Evolutionary conservation across 2,797 vertebrate genomes (phyloP).

Genomic region (Gastrophryne carolinensis): DNA sequence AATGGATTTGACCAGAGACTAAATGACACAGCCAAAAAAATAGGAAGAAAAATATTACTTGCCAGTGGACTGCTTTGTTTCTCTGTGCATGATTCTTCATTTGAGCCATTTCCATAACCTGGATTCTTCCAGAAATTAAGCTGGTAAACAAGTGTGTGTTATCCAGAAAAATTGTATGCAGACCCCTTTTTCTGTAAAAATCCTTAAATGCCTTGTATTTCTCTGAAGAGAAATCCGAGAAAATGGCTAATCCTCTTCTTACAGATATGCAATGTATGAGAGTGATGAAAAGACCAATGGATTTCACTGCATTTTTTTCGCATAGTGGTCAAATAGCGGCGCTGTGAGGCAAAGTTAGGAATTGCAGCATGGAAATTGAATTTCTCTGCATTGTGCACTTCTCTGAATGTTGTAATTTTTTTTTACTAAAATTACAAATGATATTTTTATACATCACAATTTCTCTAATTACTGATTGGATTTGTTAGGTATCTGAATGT

Average conservation of each 20-base stretch:
- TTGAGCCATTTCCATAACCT: background rate
- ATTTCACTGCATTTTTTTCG: background rate
- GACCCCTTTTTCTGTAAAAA: background rate
- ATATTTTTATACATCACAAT: too few species aligned
- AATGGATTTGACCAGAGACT: constrained; percentile 27
- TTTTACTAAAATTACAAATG: too few species aligned
- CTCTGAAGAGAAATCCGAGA: background rate
- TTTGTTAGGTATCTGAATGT: too few species aligned
- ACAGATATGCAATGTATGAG: constrained; percentile 23
- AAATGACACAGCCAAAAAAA: constrained; percentile 23
- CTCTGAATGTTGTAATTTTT: too few species aligned
- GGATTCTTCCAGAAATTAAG: background rate
- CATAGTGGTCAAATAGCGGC: constrained; percentile 22
- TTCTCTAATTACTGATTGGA: too few species aligned
- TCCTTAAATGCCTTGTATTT: background rate
- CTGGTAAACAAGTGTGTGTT: background rate
- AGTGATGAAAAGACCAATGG: background rate
- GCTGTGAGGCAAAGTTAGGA: constrained; percentile 24
- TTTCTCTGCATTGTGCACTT: too few species aligned
- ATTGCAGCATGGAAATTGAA: background rate
- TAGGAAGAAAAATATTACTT: constrained; percentile 11
- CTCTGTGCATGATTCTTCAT: background rate
- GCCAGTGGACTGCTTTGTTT: constrained; percentile 7
- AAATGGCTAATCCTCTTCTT: background rate
- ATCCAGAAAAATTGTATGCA: background rate